phyloP scores from a whole-genome alignment of 2,113 vertebrate genomes.

The Trochalopteron elliotii region DNA sequence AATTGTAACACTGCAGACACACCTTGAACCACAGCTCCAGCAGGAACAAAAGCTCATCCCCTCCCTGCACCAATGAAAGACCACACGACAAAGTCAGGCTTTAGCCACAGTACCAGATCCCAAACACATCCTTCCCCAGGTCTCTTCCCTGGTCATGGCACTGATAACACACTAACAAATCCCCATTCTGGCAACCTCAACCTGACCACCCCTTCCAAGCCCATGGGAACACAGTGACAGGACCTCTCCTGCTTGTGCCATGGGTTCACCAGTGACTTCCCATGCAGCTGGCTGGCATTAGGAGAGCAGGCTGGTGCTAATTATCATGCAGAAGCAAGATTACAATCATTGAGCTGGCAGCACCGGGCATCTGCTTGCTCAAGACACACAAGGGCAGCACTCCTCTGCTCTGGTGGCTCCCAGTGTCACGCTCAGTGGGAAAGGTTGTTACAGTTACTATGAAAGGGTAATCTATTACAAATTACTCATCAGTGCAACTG shows the following conservation, averaged over 20 bases:
- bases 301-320: background rate
- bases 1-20: background rate
- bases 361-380: background rate
- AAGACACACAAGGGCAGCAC: background rate
- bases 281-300: background rate
- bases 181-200: background rate
- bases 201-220: background rate
- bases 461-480: slow-evolving; percentile 48
- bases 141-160: background rate
- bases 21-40: background rate
- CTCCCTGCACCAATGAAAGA: background rate
- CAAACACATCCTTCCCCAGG: background rate
- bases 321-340: background rate
- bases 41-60: background rate
- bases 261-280: background rate
- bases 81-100: background rate
- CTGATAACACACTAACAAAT: background rate
- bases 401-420: background rate
- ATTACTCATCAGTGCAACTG: slow-evolving; percentile 1
- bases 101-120: background rate
- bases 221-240: fast-evolving
- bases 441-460: background rate
- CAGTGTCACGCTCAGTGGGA: background rate
- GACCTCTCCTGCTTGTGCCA: background rate
- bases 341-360: background rate